A percentile compares a stretch with the other conserved stretches of the same genome.
phyloP scores from a whole-genome alignment of 2,797 vertebrate genomes.

The Poeciliopsis paucimaculata region DNA sequence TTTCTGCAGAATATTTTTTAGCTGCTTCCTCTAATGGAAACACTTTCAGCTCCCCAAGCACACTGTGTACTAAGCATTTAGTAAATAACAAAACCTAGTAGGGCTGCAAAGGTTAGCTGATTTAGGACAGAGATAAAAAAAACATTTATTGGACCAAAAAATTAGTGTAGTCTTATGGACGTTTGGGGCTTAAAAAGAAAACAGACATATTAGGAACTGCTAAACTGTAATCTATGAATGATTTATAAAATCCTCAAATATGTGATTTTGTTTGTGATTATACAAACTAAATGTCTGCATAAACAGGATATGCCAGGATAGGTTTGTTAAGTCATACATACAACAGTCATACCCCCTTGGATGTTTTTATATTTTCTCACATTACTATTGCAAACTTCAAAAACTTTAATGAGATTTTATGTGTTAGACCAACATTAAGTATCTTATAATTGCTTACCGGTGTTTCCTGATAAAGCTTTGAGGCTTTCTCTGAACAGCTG shows the following conservation, averaged over 20 bases:
- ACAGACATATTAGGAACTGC: too few relatives aligned
- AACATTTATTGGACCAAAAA: background rate
- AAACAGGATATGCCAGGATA: background rate
- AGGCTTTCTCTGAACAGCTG: background rate
- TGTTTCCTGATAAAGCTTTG: background rate
- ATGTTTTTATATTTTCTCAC: background rate
- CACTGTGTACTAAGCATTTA: background rate
- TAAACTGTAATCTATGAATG: background rate
- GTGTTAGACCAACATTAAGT: background rate
- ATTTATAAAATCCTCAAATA: background rate
- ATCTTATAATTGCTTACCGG: background rate
- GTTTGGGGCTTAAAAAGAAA: background rate
- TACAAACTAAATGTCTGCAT: background rate
- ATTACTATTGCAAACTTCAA: background rate
- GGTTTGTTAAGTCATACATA: background rate
- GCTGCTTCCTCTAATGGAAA: background rate
- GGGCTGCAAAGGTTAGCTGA: background rate
- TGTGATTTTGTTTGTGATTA: background rate
- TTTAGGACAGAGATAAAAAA: slow-evolving; percentile 2
- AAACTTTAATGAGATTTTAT: background rate
- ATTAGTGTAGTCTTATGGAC: background rate
- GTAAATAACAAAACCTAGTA: slow-evolving; percentile 6
- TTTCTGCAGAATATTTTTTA: background rate
- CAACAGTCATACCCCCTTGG: background rate
- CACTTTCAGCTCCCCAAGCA: background rate